Evolutionary conservation across 2,888 invertebrate genomes (phyloP).

Genomic region (Geophilus truncorum): DNA sequence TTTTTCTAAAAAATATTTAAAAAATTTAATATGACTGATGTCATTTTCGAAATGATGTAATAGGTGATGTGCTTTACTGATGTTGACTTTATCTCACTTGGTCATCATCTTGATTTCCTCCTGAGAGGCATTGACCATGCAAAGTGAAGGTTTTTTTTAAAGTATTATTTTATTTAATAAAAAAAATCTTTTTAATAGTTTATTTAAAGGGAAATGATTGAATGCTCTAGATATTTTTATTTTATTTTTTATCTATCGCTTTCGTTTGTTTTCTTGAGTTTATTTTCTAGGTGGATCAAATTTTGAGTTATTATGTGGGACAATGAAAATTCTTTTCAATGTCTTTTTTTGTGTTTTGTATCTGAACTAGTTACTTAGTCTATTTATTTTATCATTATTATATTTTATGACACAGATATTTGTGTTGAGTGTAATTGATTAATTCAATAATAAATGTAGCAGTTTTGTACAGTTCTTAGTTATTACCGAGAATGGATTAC

Average conservation of each 20-base stretch:
- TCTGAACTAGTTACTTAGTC: background rate
- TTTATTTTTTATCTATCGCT: background rate
- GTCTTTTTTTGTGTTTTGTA: background rate
- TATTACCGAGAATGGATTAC: background rate
- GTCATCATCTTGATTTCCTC: background rate
- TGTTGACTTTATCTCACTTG: background rate
- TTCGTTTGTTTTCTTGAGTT: background rate
- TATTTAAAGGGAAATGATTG: too few species aligned
- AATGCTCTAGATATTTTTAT: background rate
- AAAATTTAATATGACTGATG: background rate
- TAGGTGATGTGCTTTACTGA: background rate
- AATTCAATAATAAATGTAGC: background rate
- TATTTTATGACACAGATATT: background rate
- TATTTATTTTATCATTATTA: background rate
- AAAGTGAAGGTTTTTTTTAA: background rate
- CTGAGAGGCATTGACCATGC: background rate
- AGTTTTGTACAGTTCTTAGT: background rate
- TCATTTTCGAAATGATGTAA: background rate
- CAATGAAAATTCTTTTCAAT: background rate
- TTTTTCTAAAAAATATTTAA: background rate
- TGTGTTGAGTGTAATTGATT: too few species aligned
- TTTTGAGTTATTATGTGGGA: background rate
- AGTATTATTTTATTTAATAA: too few species aligned
- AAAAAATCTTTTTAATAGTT: background rate
- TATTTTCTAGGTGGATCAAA: background rate